phyloP scores from a whole-genome alignment of 2,113 vertebrate species.

The Pollimyrus isidori region DNA sequence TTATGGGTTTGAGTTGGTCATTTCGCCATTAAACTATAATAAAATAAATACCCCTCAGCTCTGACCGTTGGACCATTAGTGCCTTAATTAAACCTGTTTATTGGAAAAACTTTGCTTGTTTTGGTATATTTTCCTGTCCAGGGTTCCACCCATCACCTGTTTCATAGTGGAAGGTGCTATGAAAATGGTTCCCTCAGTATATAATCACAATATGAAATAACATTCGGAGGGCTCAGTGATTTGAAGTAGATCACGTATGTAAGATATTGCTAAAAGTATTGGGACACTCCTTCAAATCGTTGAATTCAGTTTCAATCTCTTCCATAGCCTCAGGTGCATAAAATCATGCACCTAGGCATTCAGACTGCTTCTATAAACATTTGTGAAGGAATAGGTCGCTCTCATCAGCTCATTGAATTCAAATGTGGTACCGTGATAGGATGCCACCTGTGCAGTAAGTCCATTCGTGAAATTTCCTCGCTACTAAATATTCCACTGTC shows the following conservation, averaged over 20 bases:
- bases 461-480: too few relatives aligned
- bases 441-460: too few relatives aligned
- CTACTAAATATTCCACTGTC: too few relatives aligned
- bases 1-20: background rate
- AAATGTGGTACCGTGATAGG: too few relatives aligned
- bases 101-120: background rate
- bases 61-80: background rate
- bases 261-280: conserved; percentile 14
- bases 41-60: background rate
- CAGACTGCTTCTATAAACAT: too few relatives aligned
- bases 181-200: conserved; percentile 15
- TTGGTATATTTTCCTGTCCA: background rate
- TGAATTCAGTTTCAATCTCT: too few relatives aligned
- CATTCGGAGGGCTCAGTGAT: conserved; percentile 45
- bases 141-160: background rate
- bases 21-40: background rate
- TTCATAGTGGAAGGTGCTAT: background rate
- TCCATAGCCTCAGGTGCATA: too few relatives aligned
- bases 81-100: background rate
- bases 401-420: too few relatives aligned
- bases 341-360: too few relatives aligned
- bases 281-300: too few relatives aligned
- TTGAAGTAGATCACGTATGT: conserved; percentile 66
- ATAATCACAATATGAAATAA: conserved; percentile 50
- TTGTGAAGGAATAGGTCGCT: too few relatives aligned